Evolutionary conservation across 2,113 vertebrate genomes (phyloP), one percentile per base, ranked within the genome.

Genomic region (Scophthalmus maximus): DNA sequence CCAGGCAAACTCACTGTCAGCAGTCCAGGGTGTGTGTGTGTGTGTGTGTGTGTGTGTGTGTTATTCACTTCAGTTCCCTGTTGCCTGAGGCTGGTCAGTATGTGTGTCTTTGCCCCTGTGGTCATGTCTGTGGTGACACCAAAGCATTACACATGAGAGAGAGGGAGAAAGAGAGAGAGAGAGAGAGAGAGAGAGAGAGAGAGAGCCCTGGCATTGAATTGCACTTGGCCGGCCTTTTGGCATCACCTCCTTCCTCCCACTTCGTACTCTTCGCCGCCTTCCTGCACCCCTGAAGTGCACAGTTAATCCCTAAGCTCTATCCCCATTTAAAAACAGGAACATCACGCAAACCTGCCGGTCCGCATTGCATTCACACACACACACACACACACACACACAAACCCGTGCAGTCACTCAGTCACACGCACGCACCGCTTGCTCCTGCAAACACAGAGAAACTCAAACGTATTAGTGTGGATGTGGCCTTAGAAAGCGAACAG

Each of bases 271-370:
- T 69, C 71, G 60, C 71, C 60, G 84, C 67, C 60, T 79, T 76
- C 76, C 73, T 85, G 76, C 80, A 83, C 85, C 85, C 82, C 88
- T 81, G 82, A 86, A 89, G 90, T 88, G 88, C 85, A 82, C 68
- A 14, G 65, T 82, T 92, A 92, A 92, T 91, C 87, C 83, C 85
- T 85, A 86, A 87, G 8, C 81, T 84, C 84, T 71, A 78, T 68
- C 79, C 71, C 85, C 71, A 68, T 85, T 85, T 85, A 82, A 87
- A 84, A 84, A 85, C 81, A 60, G 66, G 61, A 47, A 84, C 77
- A 84, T 91, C 90, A 91, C 79, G 92, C 88, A 80, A 89, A 86
- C 89, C 78, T 83, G 80, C 78, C 80, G 42, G 58, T 69, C 81
- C 73, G 69, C 72, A 77, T 74, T 68, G 73, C 68, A 26, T 75